A percentile compares a stretch with the other conserved stretches of the same genome.
Evolutionary conservation across 1,140 invertebrate genomes (phyloP).

Genomic region (Drosophila parabipectinata): DNA sequence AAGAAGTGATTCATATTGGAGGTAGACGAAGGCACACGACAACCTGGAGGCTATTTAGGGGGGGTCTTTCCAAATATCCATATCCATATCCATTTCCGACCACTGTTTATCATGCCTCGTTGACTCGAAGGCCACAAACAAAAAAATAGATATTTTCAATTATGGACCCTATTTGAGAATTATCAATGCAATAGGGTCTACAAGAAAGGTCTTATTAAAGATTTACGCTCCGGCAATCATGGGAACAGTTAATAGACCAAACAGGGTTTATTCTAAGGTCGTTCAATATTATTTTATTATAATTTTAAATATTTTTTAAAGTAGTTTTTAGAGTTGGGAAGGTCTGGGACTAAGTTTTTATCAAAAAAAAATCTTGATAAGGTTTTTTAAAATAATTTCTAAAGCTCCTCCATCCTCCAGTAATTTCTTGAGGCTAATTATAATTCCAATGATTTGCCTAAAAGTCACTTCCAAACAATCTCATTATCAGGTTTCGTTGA

Average conservation of each 20-base stretch:
- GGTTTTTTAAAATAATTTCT: too few relatives aligned
- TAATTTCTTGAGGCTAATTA: too few relatives aligned
- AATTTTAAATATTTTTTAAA: neutral
- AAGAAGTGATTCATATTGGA: constrained; percentile 26
- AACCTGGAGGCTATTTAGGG: neutral
- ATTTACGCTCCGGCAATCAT: neutral
- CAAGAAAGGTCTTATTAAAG: neutral
- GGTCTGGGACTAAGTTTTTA: too few relatives aligned
- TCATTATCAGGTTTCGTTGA: too few relatives aligned
- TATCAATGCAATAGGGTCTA: neutral
- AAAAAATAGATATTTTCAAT: neutral
- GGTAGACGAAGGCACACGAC: constrained; percentile 5
- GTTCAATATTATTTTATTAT: neutral
- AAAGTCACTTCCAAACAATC: too few relatives aligned
- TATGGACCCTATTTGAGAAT: neutral
- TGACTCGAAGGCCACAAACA: neutral
- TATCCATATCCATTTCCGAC: constrained; percentile 2
- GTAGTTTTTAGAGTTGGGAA: too few relatives aligned
- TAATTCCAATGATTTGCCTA: too few relatives aligned
- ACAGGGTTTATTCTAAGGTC: constrained; percentile 1
- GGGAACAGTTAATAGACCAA: constrained; percentile 2
- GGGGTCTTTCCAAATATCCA: constrained; percentile 22
- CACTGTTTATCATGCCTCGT: constrained; percentile 7
- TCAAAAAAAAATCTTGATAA: too few relatives aligned
- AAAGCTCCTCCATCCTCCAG: too few relatives aligned